A percentile compares a stretch with the other conserved stretches of the same genome.
phyloP scores from a whole-genome alignment of 2,113 vertebrate species.

The Corythaixoides concolor region DNA sequence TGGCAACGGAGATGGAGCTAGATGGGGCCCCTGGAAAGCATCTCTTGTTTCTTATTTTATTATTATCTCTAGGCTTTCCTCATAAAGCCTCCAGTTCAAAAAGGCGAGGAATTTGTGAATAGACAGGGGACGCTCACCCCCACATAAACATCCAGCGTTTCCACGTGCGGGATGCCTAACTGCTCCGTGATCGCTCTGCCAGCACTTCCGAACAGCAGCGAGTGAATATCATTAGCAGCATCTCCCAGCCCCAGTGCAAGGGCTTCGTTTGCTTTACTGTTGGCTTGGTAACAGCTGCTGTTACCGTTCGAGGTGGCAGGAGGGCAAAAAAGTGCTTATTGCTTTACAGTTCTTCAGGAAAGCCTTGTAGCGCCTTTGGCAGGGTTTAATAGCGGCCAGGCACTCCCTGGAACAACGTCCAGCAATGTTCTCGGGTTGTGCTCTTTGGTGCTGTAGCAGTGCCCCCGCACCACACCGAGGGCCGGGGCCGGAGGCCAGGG shows the following conservation, averaged over 20 bases:
- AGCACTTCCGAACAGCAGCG: not conserved
- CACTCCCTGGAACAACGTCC: not conserved
- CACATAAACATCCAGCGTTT: not conserved
- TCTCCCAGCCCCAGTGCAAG: not conserved
- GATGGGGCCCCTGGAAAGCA: not conserved
- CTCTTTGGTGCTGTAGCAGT: not conserved
- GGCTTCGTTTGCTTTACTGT: conserved; percentile 7
- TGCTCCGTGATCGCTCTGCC: not conserved
- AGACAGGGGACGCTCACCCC: not conserved
- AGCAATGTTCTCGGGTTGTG: accelerated
- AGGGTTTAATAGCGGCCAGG: conserved; percentile 24
- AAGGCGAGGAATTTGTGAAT: not conserved
- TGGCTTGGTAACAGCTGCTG: conserved; percentile 66
- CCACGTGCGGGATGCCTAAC: not conserved
- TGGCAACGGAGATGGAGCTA: not conserved
- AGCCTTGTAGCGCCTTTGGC: not conserved
- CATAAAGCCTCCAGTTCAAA: not conserved
- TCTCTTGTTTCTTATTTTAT: not conserved
- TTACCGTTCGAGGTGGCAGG: conserved; percentile 33
- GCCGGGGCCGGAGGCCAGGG: not conserved
- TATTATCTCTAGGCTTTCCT: not conserved
- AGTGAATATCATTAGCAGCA: conserved; percentile 2
- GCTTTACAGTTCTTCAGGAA: conserved; percentile 31
- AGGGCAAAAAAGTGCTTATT: conserved; percentile 55
- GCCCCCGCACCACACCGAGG: not conserved